Evolutionary conservation across 2,888 invertebrate genomes (phyloP), one percentile per base, ranked within the genome.

Genomic region (Hylaea fasciaria): DNA sequence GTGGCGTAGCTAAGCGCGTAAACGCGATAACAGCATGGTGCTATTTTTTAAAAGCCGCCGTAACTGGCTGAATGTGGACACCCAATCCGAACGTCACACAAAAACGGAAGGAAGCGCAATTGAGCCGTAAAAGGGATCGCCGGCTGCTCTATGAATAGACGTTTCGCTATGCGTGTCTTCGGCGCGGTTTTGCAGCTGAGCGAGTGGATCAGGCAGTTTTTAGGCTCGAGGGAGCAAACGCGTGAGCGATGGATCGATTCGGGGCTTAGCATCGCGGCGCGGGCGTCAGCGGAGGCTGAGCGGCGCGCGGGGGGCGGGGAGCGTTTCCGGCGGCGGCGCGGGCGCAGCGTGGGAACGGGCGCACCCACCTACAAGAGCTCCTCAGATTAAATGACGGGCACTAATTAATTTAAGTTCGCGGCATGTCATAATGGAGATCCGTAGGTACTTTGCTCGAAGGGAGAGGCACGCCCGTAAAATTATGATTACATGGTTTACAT

Each of bases 311-410:
- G 73, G 71, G 72, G 74, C 12, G 78, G 78, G 78, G 78, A 69
- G 76, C 78, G 81, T 83, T 89, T 91, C 90, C 91, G 90, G 90
- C 84, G 76, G 82, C 22, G 22, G 22, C 85, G 86, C 86, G 78
- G 81, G 85, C 87, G 85, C 87, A 86, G 82, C 92, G 92, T 91
- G 91, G 91, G 92, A 91, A 91, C 89, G 83, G 73, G 72, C 77
- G 80, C 87, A 85, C 86, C 85, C 83, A 86, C 88, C 86, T 87
- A 86, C 87, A 73, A 81, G 78, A 79, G 59, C 83, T 86, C 82
- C 82, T 84, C 83, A 82, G 86, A 89, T 88, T 87, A 87, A 86
- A 87, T 82, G 88, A 86, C 86, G 84, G 81, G 75, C 81, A 87
- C 89, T 90, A 90, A 91, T 91, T 91, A 91, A 89, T 91, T 87